Evolutionary conservation across 2,113 vertebrate species (phyloP).

Genomic region (Engraulis encrasicolus): DNA sequence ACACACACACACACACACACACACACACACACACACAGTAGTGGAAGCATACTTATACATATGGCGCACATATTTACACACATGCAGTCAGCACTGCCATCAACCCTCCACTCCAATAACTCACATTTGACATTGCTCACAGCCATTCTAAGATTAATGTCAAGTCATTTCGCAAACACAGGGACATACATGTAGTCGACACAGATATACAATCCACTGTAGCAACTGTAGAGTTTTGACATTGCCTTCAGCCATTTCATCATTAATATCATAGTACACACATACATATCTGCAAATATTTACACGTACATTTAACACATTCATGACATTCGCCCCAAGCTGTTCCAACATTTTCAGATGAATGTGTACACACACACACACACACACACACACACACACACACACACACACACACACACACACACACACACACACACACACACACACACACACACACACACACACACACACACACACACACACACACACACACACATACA

Average conservation of each 20-base stretch:
- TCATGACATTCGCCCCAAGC: too few relatives aligned
- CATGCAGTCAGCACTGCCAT: not conserved
- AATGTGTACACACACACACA: not conserved
- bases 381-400: not conserved
- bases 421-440: not conserved
- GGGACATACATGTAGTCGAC: not conserved
- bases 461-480: not conserved
- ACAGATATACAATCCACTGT: too few relatives aligned
- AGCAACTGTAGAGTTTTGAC: too few relatives aligned
- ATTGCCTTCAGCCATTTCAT: too few relatives aligned
- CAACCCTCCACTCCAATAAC: too few relatives aligned
- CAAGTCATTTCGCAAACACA: not conserved
- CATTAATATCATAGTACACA: too few relatives aligned
- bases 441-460: not conserved
- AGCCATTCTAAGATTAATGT: not conserved
- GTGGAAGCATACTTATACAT: too few relatives aligned
- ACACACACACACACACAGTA: conserved; percentile 4
- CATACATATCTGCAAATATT: too few relatives aligned
- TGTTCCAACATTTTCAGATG: not conserved
- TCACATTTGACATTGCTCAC: too few relatives aligned
- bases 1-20: not conserved
- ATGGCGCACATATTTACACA: not conserved
- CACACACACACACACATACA: too few relatives aligned
- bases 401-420: not conserved
- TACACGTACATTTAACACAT: not conserved